phyloP scores from a whole-genome alignment of 1,140 invertebrate genomes.

The Orchestia grillus region DNA sequence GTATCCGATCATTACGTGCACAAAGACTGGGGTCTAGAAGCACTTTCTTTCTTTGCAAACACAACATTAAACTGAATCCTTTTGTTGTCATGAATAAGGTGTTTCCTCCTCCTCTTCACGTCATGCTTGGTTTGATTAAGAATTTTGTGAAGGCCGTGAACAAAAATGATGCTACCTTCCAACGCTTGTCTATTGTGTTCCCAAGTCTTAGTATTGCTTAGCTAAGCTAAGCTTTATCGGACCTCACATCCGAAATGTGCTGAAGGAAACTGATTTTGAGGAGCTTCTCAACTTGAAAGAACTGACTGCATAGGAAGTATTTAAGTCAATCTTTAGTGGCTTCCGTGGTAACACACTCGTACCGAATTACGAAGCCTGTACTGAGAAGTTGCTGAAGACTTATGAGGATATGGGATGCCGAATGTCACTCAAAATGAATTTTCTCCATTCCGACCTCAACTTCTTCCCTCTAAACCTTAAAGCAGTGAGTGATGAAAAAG shows the following conservation, averaged over 20 bases:
- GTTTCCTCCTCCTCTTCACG: constrained; percentile 59
- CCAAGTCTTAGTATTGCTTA: constrained; percentile 58
- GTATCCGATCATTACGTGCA: no score
- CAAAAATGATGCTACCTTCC: constrained; percentile 65
- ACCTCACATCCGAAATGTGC: constrained; percentile 58
- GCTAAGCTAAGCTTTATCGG: constrained; percentile 60
- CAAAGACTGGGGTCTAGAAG: no score
- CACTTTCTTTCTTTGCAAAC: constrained; percentile 49
- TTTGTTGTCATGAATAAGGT: constrained; percentile 63
- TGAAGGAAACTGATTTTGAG: no score
- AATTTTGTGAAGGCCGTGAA: no score
- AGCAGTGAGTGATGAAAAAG: constrained; percentile 8
- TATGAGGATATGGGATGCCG: no score
- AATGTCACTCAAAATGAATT: constrained; percentile 55
- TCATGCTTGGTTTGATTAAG: constrained; percentile 67
- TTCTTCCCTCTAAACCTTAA: no score
- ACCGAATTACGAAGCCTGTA: constrained; percentile 55
- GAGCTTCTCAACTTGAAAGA: not conserved
- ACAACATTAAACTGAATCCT: constrained; percentile 62
- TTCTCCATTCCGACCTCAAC: constrained; percentile 22
- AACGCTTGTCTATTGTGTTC: constrained; percentile 62
- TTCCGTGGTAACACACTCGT: constrained; percentile 59
- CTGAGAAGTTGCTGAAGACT: constrained; percentile 29
- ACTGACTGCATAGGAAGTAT: constrained; percentile 59
- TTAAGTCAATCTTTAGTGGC: constrained; percentile 57